Evolutionary conservation across 2,888 invertebrate genomes (phyloP).

Genomic region (Augochlorella aurata): DNA sequence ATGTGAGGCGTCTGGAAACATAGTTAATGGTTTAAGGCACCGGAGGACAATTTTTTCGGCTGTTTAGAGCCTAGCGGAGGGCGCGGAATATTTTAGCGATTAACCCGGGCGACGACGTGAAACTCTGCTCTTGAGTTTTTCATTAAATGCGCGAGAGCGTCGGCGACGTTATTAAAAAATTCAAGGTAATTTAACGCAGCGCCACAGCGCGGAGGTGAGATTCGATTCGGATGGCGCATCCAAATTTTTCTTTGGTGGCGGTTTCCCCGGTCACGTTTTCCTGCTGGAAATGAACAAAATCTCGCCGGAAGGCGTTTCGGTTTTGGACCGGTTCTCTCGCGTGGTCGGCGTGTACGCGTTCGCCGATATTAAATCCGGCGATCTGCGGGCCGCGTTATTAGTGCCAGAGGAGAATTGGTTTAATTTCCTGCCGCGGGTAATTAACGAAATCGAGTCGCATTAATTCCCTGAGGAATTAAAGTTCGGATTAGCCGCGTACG

Average conservation of each 20-base stretch:
- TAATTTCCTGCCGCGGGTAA: slow-evolving; percentile 16
- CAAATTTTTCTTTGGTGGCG: not conserved
- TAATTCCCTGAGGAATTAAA: slow-evolving; percentile 18
- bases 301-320: slow-evolving; percentile 9
- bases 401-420: slow-evolving; percentile 8
- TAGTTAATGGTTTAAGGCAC: not conserved
- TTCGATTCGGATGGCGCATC: not conserved
- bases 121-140: not conserved
- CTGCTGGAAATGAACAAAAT: slow-evolving; percentile 9
- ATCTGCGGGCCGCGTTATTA: not conserved
- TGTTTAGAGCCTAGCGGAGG: not conserved
- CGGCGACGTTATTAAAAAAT: slow-evolving; percentile 17
- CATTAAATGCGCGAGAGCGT: not conserved
- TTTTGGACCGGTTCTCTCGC: not conserved
- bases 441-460: slow-evolving; percentile 16
- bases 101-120: not conserved
- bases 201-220: not conserved
- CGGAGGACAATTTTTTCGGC: slow-evolving; percentile 3
- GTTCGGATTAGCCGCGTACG: slow-evolving; percentile 20
- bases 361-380: slow-evolving; percentile 6
- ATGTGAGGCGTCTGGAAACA: not conserved
- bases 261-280: slow-evolving; percentile 1
- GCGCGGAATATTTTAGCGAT: slow-evolving; percentile 22
- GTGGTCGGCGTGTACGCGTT: slow-evolving; percentile 1
- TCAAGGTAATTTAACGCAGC: slow-evolving; percentile 12